Evolutionary conservation across 2,797 vertebrate genomes (phyloP).

Genomic region (Hapalemur alaotrensis): DNA sequence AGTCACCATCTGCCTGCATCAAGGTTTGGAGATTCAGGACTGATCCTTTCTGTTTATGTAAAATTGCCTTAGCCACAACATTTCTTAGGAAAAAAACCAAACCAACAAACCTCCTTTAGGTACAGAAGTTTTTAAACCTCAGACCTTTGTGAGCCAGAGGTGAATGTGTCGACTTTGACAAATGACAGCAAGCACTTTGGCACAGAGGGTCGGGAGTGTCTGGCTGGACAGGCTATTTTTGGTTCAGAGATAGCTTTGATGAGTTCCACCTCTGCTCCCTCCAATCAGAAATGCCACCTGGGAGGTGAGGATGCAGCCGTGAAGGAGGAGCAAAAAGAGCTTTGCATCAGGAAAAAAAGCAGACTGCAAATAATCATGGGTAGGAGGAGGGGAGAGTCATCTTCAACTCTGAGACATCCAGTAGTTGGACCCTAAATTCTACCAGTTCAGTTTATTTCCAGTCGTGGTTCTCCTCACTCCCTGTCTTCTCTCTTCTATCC

Average conservation of each 20-base stretch:
- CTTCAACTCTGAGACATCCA: background rate
- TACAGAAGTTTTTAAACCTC: background rate
- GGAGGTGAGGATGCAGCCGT: background rate
- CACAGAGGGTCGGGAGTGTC: background rate
- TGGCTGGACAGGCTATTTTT: constrained; percentile 40
- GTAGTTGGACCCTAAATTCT: background rate
- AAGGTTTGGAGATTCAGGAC: background rate
- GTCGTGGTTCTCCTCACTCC: background rate
- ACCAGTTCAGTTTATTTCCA: background rate
- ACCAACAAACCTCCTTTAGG: background rate
- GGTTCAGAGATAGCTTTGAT: constrained; percentile 50
- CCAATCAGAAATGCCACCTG: constrained; percentile 40
- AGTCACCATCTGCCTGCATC: background rate
- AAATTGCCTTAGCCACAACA: background rate
- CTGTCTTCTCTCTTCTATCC: background rate
- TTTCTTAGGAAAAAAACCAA: background rate
- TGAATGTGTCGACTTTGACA: background rate
- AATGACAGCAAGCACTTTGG: background rate
- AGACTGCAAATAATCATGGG: background rate
- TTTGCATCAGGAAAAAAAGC: background rate
- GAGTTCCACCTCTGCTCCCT: constrained; percentile 6
- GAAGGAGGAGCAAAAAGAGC: background rate
- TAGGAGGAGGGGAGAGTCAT: too few species aligned
- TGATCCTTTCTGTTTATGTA: background rate
- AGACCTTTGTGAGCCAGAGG: background rate